phyloP scores from a whole-genome alignment of 2,888 invertebrate genomes.

The Girardia tigrina region DNA sequence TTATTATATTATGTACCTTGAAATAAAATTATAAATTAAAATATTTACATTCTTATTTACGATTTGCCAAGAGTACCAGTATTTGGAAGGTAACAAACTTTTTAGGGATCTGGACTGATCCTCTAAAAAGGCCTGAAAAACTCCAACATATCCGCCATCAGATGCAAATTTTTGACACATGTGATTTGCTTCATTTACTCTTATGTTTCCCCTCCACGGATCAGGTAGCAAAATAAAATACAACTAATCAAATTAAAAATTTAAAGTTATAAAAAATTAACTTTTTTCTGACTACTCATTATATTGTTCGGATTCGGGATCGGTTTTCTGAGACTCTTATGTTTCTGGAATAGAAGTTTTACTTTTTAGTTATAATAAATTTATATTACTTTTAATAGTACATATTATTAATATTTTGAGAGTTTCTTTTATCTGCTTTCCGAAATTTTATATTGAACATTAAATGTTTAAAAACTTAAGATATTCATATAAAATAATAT shows the following conservation, averaged over 20 bases:
- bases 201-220: background rate
- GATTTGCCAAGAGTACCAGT: slow-evolving; percentile 10
- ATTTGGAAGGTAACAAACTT: background rate
- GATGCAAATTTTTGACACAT: background rate
- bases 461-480: too few relatives aligned
- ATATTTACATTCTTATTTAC: background rate
- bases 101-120: background rate
- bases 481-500: too few relatives aligned
- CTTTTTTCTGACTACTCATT: background rate
- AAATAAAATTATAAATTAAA: too few relatives aligned
- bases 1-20: too few relatives aligned
- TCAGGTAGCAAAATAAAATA: background rate
- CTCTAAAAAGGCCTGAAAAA: background rate
- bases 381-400: too few relatives aligned
- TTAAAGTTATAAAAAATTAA: slow-evolving; percentile 3
- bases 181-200: slow-evolving; percentile 1
- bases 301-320: background rate
- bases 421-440: too few relatives aligned
- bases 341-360: background rate
- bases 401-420: too few relatives aligned
- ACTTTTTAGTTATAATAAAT: too few relatives aligned
- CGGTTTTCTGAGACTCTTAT: background rate
- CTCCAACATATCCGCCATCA: background rate
- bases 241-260: background rate
- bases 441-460: too few relatives aligned